These are phyloP conservation scores for Sylvia borin DNA, from an alignment of 2,797 vertebrate species.

Conservation along the genomic window DNA sequence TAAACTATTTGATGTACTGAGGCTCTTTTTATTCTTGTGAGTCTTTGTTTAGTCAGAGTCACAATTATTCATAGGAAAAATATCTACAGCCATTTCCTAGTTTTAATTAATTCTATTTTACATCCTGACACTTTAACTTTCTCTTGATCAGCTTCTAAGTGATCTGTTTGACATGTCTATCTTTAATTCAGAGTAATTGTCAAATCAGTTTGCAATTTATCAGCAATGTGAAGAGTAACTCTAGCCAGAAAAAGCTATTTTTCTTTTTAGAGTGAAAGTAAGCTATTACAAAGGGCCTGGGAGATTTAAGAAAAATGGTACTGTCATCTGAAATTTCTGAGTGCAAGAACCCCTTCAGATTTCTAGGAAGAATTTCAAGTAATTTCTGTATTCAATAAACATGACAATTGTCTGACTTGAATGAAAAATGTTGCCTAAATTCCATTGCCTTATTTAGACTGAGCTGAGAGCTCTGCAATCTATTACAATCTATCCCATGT, in stretches of 20 bases:
- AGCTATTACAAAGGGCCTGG: neutral
- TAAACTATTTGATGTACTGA: neutral
- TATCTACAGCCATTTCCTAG: constrained; percentile 10
- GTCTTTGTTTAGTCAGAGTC: neutral
- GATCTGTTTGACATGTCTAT: constrained; percentile 55
- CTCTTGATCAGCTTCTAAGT: constrained; percentile 65
- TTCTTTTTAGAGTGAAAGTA: constrained; percentile 37
- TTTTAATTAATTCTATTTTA: constrained; percentile 66
- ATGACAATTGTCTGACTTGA: neutral
- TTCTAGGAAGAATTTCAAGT: constrained; percentile 6
- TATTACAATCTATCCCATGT: neutral
- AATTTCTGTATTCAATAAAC: constrained; percentile 9
- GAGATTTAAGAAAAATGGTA: constrained; percentile 39
- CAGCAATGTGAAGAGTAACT: constrained; percentile 42
- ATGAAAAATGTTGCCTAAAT: neutral
- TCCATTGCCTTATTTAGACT: neutral
- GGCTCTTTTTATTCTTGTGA: neutral
- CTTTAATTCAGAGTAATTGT: constrained; percentile 57
- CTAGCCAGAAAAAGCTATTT: constrained; percentile 27
- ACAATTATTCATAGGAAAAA: neutral
- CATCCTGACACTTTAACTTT: constrained; percentile 51
- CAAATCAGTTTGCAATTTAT: constrained; percentile 47
- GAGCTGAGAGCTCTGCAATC: neutral
- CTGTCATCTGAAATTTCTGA: neutral
- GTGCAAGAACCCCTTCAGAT: neutral